Conservation (phyloP, 2,113 vertebrate species). For the Pelecanus crispus region DNA sequence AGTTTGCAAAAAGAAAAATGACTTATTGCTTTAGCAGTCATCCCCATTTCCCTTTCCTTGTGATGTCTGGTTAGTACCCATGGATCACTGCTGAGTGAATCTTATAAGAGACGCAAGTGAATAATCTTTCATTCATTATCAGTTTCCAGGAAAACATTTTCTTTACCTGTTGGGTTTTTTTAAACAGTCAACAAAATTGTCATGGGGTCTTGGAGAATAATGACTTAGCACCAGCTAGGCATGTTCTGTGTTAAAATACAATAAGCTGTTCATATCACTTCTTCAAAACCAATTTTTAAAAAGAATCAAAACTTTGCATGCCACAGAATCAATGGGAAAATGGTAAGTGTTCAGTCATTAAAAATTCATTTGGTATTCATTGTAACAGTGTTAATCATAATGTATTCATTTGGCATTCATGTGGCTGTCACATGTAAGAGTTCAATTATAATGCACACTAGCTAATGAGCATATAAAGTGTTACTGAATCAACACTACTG, state of each 20-base stretch:
- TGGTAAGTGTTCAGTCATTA: slow-evolving; percentile 6
- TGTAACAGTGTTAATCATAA: slow-evolving; percentile 15
- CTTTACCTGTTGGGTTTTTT: not conserved
- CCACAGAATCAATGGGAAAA: not conserved
- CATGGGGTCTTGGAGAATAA: not conserved
- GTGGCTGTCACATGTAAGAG: slow-evolving; percentile 24
- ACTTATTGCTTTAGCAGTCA: not conserved
- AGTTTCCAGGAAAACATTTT: not conserved
- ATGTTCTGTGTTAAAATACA: not conserved
- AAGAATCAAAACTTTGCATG: not conserved
- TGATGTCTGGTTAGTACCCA: not conserved
- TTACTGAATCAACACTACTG: slow-evolving; percentile 45
- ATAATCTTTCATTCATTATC: not conserved
- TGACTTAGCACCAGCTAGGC: not conserved
- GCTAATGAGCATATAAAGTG: slow-evolving; percentile 45
- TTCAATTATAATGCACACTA: slow-evolving; percentile 31
- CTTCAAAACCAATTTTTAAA: not conserved
- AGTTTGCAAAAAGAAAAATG: not conserved
- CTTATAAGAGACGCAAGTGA: not conserved
- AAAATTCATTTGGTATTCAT: slow-evolving; percentile 34
- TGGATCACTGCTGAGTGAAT: not conserved
- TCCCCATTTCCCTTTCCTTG: not conserved
- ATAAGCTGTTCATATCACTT: not conserved
- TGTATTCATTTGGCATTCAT: slow-evolving; percentile 26
- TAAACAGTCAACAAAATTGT: not conserved